Base-by-base conservation (phyloP, 2,113 vertebrate species). In the Sinocyclocheilus grahami region DNA sequence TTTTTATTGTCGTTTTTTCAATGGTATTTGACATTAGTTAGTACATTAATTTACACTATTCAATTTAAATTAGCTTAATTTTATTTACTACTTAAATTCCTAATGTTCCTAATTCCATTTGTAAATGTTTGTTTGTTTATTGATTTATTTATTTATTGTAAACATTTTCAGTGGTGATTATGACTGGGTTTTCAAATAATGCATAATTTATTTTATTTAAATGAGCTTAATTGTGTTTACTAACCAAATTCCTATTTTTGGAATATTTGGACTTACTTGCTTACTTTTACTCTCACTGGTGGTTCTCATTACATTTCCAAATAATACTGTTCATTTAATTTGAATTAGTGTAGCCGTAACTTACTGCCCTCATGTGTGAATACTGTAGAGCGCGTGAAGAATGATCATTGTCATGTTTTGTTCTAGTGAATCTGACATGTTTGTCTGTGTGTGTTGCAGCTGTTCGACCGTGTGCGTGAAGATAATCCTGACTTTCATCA, bases 381-480 rank as follows among this genome's bases (percentile, higher is more conserved):
- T 30, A 7, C 0, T 67, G 7, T 6, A 27, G 12, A 30, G 63
- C 16, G 27, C 6, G 12, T 67, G 11, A 65, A 14, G 30, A 22
- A 22, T 39, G 33, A 22, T 39, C 0, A 39, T 22, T 39, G 69
- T 72, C 69, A 42, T 72, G 18, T 12, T 42, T 72, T 42, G 2
- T 1, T 27, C 0, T 76, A 24, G 22, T 76, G 12, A 76, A 6
- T 7, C 3, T 14, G 75, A 42, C 8, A 1, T 74, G 37, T 2
- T 20, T 4, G 20, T 74, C n/a, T 77, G 60, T 75, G 55, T 80
- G n/a, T 84, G 48, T 92, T 12, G 89, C 92, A 99, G 98, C 94
- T 99, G 62, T 99, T 99, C 90, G 97, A 98, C 90, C 95, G 96
- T 14, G 96, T 98, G 78, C 95, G 96, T 84, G 97, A 98, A 92